Evolutionary conservation across 2,888 invertebrate genomes (phyloP).

Genomic region (Mythimna loreyi): DNA sequence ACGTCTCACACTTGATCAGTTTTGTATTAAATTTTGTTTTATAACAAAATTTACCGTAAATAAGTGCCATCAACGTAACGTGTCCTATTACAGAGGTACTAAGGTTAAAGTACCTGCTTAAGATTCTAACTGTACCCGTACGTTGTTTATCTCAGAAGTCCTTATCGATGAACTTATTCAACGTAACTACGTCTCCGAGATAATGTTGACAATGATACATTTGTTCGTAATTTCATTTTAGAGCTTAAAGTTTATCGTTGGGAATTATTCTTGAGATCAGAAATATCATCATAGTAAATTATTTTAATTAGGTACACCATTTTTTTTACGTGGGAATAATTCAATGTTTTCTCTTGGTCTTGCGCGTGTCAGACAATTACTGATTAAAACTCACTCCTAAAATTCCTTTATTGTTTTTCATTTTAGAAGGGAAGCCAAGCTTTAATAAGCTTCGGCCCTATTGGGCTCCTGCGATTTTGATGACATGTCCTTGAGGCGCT

Average conservation of each 20-base stretch:
- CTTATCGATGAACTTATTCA: conserved; percentile 53
- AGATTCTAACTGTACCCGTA: conserved; percentile 47
- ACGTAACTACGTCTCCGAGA: conserved; percentile 25
- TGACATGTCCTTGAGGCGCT: too few relatives aligned
- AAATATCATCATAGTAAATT: background rate
- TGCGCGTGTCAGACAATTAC: too few relatives aligned
- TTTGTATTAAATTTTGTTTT: conserved; percentile 49
- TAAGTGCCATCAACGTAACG: conserved; percentile 44
- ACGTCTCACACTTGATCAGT: conserved; percentile 30
- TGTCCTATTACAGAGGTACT: conserved; percentile 48
- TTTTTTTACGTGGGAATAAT: too few relatives aligned
- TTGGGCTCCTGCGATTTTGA: too few relatives aligned
- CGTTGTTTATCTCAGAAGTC: conserved; percentile 44
- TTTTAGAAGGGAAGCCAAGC: too few relatives aligned
- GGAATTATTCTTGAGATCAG: background rate
- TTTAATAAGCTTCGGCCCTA: too few relatives aligned
- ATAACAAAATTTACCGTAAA: conserved; percentile 50
- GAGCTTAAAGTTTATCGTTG: background rate
- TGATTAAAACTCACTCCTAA: too few relatives aligned
- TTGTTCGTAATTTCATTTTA: conserved; percentile 13
- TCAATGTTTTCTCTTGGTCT: too few relatives aligned
- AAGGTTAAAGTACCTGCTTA: conserved; percentile 48
- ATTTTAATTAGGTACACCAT: too few relatives aligned
- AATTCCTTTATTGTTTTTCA: too few relatives aligned
- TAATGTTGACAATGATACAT: conserved; percentile 21